Base-by-base conservation (phyloP, 2,888 invertebrate species). In the Sesamia inferens region DNA sequence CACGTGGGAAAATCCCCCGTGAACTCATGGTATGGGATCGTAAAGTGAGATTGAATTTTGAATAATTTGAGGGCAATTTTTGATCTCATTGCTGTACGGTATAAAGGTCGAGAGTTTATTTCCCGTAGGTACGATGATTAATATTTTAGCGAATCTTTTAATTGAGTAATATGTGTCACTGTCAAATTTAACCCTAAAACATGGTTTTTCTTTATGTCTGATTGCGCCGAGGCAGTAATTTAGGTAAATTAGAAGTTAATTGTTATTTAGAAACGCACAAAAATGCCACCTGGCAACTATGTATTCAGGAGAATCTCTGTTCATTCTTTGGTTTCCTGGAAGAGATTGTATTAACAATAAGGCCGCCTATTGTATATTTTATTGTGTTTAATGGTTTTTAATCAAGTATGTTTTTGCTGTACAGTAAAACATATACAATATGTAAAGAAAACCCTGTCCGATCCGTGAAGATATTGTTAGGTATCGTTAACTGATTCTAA, bases 1-100 rank as follows among this genome's bases (percentile, higher is more conserved):
- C 87, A 90, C 88, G 90, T 89, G 89, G 85, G 78, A 0, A 13
- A 47, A 55, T 47, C 48, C 39, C 24, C 42, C 13, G 48, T 73
- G 68, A 66, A 70, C 54, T n/a, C 48, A 54, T 54, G 48, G 67
- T 70, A 58, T 31, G 47, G 13, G 16, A 70, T 70, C 44, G 62
- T 75, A 68, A 82, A 72, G 7, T 70, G 39, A 72, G 51, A 82
- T 76, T 70, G 61, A 42, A 61, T 67, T 71, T 61, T 82, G 51
- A 82, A 82, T 82, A 67, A 78, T 82, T 78, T 68, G 16, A 39
- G 14, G 58, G n/a, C 31, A 24, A 51, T 62, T 78, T 78, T 77
- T 59, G 68, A 57, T 51, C 13, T 24, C 19, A 68, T 63, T 68
- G 55, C 16, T 54, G 7, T 64, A 70, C 48, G 47, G 47, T 54